phyloP scores from a whole-genome alignment of 37 sponge, comb jelly and placozoan genomes.

The Petrosia ficiformis region DNA sequence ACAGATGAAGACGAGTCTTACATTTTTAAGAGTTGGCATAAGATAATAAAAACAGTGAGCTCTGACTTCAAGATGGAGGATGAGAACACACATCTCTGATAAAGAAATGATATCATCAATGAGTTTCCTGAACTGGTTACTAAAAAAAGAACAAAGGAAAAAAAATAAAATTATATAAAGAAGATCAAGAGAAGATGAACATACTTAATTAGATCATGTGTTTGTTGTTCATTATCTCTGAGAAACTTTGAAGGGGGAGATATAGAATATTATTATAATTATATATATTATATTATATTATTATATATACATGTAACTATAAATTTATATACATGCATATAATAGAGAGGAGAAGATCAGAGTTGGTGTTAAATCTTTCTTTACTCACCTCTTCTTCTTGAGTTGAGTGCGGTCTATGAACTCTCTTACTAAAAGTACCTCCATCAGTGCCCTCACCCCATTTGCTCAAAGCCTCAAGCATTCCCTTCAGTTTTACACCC shows the following conservation, averaged over 20 bases:
- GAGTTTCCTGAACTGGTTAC: conserved; percentile 27
- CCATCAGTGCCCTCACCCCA: conserved; percentile 16
- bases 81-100: conserved; percentile 50
- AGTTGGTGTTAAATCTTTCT: too few relatives aligned
- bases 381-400: conserved; percentile 11
- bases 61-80: conserved; percentile 86
- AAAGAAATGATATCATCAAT: conserved; percentile 42
- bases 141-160: background rate
- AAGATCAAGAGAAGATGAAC: background rate
- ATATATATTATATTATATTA: background rate
- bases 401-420: background rate
- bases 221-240: background rate
- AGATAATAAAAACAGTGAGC: conserved; percentile 85
- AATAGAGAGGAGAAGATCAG: too few relatives aligned
- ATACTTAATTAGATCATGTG: background rate
- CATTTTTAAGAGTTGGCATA: conserved; percentile 59
- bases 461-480: conserved; percentile 15
- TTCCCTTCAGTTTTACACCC: conserved; percentile 15
- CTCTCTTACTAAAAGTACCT: background rate
- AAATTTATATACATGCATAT: too few relatives aligned
- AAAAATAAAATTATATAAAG: background rate
- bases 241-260: background rate
- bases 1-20: background rate
- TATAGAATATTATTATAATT: background rate
- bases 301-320: background rate